Evolutionary conservation across 2,113 vertebrate species (phyloP).

Genomic region (Alces alces): DNA sequence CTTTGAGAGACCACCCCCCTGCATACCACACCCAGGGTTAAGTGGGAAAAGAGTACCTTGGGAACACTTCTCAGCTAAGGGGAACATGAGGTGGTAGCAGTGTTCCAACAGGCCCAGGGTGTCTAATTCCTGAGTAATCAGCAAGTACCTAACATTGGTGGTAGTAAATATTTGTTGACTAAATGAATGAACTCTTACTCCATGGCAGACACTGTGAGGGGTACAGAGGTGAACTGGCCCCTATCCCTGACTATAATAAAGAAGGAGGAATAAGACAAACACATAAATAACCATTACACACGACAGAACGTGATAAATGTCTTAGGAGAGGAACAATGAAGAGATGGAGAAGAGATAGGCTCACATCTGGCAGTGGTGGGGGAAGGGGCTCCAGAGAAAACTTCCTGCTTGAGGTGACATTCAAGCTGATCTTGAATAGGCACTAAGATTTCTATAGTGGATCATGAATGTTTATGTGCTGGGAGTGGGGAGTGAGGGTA

Average conservation of each 20-base stretch:
- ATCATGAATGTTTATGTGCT: constrained; percentile 51
- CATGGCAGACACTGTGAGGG: not conserved
- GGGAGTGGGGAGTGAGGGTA: not conserved
- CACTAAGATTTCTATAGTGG: constrained; percentile 36
- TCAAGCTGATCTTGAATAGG: constrained; percentile 40
- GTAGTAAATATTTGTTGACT: constrained; percentile 46
- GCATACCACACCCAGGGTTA: not conserved
- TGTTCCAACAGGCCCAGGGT: not conserved
- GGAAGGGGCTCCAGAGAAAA: constrained; percentile 38
- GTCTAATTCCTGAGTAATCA: constrained; percentile 13
- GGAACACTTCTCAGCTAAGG: not conserved
- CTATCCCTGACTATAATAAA: not conserved
- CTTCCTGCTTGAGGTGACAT: constrained; percentile 33
- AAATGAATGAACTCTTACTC: not conserved
- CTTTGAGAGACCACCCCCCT: not conserved
- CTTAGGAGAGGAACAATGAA: constrained; percentile 34
- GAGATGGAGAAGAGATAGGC: not conserved
- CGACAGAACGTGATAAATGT: constrained; percentile 47
- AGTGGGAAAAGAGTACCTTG: not conserved
- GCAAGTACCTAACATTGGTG: constrained; percentile 22
- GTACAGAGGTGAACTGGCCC: not conserved
- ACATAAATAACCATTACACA: constrained; percentile 43
- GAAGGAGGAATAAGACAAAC: constrained; percentile 18
- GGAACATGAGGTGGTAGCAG: not conserved
- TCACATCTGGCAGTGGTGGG: constrained; percentile 44